Evolutionary conservation across 2,888 invertebrate genomes (phyloP), one percentile per base, ranked within the genome.

Genomic region (Lepidocyrtoides sp.): DNA sequence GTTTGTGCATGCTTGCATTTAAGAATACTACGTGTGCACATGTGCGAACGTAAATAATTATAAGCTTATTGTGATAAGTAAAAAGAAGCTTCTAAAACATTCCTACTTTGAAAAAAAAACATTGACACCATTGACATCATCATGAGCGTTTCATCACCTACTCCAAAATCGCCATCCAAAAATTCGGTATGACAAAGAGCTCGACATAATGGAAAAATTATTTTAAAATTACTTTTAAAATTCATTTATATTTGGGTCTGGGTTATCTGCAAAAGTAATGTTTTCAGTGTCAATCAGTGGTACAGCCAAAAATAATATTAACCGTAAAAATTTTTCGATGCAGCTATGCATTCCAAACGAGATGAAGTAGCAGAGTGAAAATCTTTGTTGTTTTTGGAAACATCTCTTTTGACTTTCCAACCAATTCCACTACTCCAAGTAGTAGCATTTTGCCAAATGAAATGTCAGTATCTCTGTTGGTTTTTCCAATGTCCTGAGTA

Each of bases 141-240:
- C 41, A 89, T 89, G 89, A 89, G 89, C 17, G 89, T 84, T 0
- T 83, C 89, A 32, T 89, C 88, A 36, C 83, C 89, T 14, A 32
- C 89, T 29, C 89, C 79, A n/a, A 72, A 84, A 23, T 81, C 88
- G 17, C 48, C 79, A 36, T 60, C 83, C 48, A 83, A 77, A 20
- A 77, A 83, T 57, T 89, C 84, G 89, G 89, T 89, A 89, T 48
- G 63, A 26, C n/a, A 23, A 32, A 66, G 14, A 26, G n/a, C 8
- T 5, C 41, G 32, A 57, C 48, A 48, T 48, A 48, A 48, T 48
- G 7, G 14, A 5, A 48, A n/a, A n/a, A n/a, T n/a, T n/a, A n/a
- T n/a, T n/a, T n/a, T n/a, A n/a, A n/a, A n/a, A n/a, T n/a, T n/a
- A n/a, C n/a, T n/a, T n/a, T n/a, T n/a, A n/a, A n/a, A n/a, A n/a